Evolutionary conservation across 2,113 vertebrate genomes (phyloP).

Genomic region (Ibidorhyncha struthersii): DNA sequence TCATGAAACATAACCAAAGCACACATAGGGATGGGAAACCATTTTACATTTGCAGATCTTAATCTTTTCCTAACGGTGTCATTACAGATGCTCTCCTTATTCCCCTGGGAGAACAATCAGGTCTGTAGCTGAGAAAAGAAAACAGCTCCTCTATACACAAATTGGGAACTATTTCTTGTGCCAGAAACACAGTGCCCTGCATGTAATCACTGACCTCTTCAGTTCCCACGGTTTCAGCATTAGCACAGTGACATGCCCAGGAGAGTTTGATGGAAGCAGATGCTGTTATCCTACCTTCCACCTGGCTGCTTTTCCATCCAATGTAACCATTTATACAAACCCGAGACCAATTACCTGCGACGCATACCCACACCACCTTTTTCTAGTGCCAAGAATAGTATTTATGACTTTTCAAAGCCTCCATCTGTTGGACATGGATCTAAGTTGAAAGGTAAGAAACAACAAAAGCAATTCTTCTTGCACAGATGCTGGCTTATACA

Average conservation of each 20-base stretch:
- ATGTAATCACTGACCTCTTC: background rate
- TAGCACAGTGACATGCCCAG: background rate
- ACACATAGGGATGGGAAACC: background rate
- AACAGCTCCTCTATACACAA: background rate
- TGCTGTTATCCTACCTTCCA: background rate
- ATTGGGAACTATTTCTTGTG: background rate
- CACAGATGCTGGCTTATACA: background rate
- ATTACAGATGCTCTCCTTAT: background rate
- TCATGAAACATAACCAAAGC: background rate
- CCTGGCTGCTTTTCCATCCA: background rate
- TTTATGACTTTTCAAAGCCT: constrained; percentile 1
- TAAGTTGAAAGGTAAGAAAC: background rate
- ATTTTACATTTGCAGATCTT: background rate
- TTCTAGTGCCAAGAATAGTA: constrained; percentile 35
- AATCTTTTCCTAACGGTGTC: background rate
- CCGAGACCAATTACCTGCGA: background rate
- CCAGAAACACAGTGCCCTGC: background rate
- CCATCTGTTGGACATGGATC: background rate
- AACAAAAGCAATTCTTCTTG: background rate
- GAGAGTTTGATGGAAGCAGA: background rate
- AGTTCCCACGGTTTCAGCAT: background rate
- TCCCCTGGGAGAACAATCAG: background rate
- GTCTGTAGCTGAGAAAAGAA: background rate
- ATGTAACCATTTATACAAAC: background rate
- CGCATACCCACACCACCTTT: constrained; percentile 13